A percentile compares a stretch with the other conserved stretches of the same genome.
Evolutionary conservation across 2,113 vertebrate species (phyloP).

Genomic region (Leptocoma aspasia): DNA sequence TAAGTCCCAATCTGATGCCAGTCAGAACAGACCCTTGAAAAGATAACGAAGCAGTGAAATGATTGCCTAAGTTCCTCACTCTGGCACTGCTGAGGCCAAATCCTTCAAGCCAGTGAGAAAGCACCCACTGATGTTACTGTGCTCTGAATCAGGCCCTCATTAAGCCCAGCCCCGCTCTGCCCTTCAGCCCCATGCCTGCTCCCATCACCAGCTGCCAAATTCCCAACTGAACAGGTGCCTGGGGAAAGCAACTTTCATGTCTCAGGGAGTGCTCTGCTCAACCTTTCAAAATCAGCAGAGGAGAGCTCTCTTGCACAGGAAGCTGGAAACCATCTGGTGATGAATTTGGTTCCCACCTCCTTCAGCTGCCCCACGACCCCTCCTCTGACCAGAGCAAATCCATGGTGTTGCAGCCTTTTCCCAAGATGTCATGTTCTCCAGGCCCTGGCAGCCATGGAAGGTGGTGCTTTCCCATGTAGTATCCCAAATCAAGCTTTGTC

Average conservation of each 20-base stretch:
- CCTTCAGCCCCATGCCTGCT: not conserved
- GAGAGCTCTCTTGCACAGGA: not conserved
- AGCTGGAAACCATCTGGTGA: not conserved
- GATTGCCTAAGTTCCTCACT: not conserved
- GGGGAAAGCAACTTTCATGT: not conserved
- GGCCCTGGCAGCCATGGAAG: not conserved
- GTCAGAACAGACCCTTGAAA: not conserved
- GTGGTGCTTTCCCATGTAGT: not conserved
- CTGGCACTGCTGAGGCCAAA: not conserved
- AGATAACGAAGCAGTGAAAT: not conserved
- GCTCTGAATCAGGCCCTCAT: not conserved
- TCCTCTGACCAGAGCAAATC: not conserved
- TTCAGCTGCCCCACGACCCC: not conserved
- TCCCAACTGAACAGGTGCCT: not conserved
- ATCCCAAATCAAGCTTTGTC: not conserved
- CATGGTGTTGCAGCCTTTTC: not conserved
- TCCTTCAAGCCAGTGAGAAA: not conserved
- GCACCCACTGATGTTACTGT: not conserved
- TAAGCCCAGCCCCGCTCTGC: not conserved
- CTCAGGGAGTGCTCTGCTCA: not conserved
- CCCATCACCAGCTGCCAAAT: not conserved
- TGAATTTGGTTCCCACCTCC: not conserved
- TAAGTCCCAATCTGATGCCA: not conserved
- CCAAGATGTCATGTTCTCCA: not conserved
- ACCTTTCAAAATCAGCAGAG: rapidly evolving